Evolutionary conservation across 2,113 vertebrate species (phyloP).

Genomic region (Poecile atricapillus): DNA sequence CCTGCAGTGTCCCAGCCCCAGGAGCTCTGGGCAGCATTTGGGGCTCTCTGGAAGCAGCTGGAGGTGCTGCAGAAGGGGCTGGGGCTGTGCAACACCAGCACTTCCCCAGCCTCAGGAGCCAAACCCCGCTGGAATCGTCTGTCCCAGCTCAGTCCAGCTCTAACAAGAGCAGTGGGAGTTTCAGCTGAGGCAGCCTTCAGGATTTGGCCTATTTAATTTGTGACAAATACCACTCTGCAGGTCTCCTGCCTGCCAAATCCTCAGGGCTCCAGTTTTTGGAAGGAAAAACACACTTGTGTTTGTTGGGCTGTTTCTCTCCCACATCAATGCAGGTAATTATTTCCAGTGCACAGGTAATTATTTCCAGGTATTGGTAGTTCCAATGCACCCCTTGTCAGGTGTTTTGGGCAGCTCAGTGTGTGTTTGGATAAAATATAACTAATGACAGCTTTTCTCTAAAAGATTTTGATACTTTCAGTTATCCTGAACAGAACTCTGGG

Average conservation of each 20-base stretch:
- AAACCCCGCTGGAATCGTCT: not conserved
- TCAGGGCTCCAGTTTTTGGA: not conserved
- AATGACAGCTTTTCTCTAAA: not conserved
- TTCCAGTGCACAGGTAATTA: not conserved
- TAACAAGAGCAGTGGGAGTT: not conserved
- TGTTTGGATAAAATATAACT: not conserved
- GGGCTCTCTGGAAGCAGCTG: not conserved
- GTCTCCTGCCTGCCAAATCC: not conserved
- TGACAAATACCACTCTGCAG: not conserved
- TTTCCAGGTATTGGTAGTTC: not conserved
- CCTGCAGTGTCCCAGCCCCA: not conserved
- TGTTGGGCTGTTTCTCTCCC: not conserved
- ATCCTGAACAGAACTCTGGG: not conserved
- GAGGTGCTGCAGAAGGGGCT: not conserved
- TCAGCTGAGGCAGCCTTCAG: not conserved
- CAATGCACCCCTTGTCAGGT: not conserved
- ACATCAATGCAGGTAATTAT: not conserved
- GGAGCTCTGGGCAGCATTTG: not conserved
- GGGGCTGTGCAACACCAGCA: rapidly evolving
- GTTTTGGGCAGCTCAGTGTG: not conserved
- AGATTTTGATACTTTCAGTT: not conserved
- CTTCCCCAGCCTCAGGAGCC: not conserved
- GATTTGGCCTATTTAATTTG: not conserved
- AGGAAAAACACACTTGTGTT: not conserved
- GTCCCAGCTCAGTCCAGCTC: not conserved